Base-by-base conservation (phyloP, 2,797 vertebrate species). In the Yasuhikotakia modesta region DNA sequence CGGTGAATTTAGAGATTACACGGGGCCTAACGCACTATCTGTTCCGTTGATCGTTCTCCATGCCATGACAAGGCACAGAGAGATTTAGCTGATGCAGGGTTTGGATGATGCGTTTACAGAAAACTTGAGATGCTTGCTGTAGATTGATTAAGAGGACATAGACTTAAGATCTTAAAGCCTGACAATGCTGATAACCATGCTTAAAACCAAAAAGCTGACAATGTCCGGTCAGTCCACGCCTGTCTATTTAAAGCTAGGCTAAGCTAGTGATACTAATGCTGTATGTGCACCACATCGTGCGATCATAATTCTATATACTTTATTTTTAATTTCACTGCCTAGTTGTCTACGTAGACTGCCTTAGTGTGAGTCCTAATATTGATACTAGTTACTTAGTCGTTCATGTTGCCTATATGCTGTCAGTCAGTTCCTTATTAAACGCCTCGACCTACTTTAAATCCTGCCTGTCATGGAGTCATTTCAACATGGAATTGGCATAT, bases 191-290 rank as follows among this genome's bases (percentile, higher is more conserved):
- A n/a, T n/a, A n/a, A n/a, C n/a, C n/a, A n/a, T n/a, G n/a, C n/a
- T n/a, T n/a, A n/a, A n/a, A n/a, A n/a, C n/a, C n/a, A n/a, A n/a
- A n/a, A n/a, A n/a, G 69, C 68, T 52, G 72, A 64, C 30, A 35
- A 30, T 45, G 73, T 57, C 22, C 52, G 52, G 24, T 45, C 35
- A 60, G 4, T 60, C 65, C 43, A 61, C 66, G 66, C 75, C 53
- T 77, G 24, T 57, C 73, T 61, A 10, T 66, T 55, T 45, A 43
- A 19, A 48, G 74, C 65, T 60, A 76, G 46, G 65, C 74, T 76
- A 76, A 35, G 74, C 53, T 76, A 68, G 65, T 61, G n/a, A 12
- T 39, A 32, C 53, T 60, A 35, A 48, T 17, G 53, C 45, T 53
- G 21, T 22, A 24, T 17, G 35, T 39, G 1, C 35, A 35, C 32